Percentiles rank a stretch among this genome's conserved stretches.
Conservation (phyloP, 2,113 vertebrate genomes). For the Azemiops feae region DNA sequence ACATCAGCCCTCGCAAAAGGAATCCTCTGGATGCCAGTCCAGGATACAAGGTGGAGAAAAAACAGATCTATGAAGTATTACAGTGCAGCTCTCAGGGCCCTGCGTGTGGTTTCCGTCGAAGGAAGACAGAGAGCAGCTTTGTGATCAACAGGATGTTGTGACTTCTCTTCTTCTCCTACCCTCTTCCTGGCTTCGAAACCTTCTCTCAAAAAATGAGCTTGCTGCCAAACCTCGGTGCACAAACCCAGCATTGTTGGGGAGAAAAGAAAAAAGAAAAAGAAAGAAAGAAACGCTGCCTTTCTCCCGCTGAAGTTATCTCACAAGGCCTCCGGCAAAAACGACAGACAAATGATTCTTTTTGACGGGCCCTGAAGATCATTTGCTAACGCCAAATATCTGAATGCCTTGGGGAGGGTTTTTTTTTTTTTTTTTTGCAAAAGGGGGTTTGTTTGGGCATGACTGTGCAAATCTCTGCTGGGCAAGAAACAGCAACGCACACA, state of each 20-base stretch:
- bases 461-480: not conserved
- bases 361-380: not conserved
- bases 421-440: not conserved
- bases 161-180: not conserved
- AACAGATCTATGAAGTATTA: slow-evolving; percentile 50
- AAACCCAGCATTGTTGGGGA: not conserved
- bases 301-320: not conserved
- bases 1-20: not conserved
- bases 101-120: not conserved
- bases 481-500: not conserved
- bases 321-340: not conserved
- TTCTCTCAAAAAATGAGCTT: not conserved
- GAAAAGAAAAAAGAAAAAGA: not conserved
- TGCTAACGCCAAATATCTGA: not conserved
- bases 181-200: not conserved
- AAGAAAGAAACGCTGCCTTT: not conserved
- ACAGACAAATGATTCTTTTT: not conserved
- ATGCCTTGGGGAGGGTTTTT: not conserved
- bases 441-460: not conserved
- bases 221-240: not conserved
- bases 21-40: not conserved
- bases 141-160: not conserved
- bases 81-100: slow-evolving; percentile 39
- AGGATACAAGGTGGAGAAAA: slow-evolving; percentile 31
- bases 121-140: not conserved